phyloP scores from a whole-genome alignment of 1,140 invertebrate species.

The Drosophila pseudoobscura region DNA sequence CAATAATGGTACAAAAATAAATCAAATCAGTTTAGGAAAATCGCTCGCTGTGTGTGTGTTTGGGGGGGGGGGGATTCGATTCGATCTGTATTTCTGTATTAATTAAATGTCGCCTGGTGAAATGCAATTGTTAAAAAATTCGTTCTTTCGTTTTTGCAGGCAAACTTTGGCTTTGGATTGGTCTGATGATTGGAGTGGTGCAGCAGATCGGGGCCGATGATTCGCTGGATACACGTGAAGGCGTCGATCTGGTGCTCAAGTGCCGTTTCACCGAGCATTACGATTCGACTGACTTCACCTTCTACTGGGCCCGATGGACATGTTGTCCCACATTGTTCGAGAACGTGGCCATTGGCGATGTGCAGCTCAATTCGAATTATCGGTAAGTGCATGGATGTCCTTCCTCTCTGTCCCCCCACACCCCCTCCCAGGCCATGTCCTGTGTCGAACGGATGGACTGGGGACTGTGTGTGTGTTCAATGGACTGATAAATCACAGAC shows the following conservation, averaged over 20 bases:
- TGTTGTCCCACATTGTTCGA: slow-evolving; percentile 87
- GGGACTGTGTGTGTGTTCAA: slow-evolving; percentile 51
- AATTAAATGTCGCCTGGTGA: not conserved
- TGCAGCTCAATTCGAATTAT: slow-evolving; percentile 90
- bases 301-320: slow-evolving; percentile 89
- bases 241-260: slow-evolving; percentile 90
- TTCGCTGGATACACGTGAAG: slow-evolving; percentile 89
- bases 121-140: not conserved
- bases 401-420: not conserved
- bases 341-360: slow-evolving; percentile 90
- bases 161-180: slow-evolving; percentile 37
- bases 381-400: slow-evolving; percentile 85
- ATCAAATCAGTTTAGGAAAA: slow-evolving; percentile 61
- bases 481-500: slow-evolving; percentile 75
- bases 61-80: not conserved
- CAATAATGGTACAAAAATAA: slow-evolving; percentile 62
- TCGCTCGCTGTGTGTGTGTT: too few species aligned
- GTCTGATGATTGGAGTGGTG: slow-evolving; percentile 23
- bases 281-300: slow-evolving; percentile 86
- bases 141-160: slow-evolving; percentile 27
- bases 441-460: too few species aligned
- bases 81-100: too few species aligned
- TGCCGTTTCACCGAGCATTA: slow-evolving; percentile 90
- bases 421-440: too few species aligned
- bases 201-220: slow-evolving; percentile 63